Conservation (phyloP, 2,113 vertebrate genomes). For the Nibea coibor region DNA sequence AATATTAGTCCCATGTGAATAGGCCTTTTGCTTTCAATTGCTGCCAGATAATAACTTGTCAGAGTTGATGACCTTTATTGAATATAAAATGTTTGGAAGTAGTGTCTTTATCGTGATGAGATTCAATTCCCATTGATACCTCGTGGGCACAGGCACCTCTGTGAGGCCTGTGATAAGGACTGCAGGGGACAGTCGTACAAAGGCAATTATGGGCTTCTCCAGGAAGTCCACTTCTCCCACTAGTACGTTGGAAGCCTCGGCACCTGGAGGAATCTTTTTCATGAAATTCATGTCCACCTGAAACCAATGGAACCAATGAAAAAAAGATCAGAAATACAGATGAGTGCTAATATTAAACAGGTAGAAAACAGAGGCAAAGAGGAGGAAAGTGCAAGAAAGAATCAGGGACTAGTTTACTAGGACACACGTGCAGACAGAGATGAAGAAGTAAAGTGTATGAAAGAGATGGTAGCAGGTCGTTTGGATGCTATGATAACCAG, state of each 20-base stretch:
- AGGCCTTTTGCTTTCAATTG: background rate
- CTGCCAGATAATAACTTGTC: background rate
- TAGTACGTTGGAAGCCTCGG: slow-evolving; percentile 95
- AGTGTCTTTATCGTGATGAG: background rate
- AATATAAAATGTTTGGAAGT: background rate
- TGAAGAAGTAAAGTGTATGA: slow-evolving; percentile 1
- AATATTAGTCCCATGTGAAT: background rate
- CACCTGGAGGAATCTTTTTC: slow-evolving; percentile 95
- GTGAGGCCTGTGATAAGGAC: slow-evolving; percentile 95
- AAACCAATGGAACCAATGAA: slow-evolving; percentile 40
- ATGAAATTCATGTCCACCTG: slow-evolving; percentile 99
- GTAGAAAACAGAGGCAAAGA: background rate
- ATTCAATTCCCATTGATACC: slow-evolving; percentile 77
- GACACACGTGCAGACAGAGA: slow-evolving; percentile 11
- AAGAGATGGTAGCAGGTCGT: slow-evolving; percentile 35
- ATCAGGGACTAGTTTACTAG: background rate
- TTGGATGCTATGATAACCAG: slow-evolving; percentile 9
- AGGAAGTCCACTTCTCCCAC: slow-evolving; percentile 96
- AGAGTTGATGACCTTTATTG: background rate
- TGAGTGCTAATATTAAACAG: background rate
- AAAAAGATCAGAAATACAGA: slow-evolving; percentile 1
- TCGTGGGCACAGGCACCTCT: slow-evolving; percentile 95
- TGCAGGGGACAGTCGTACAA: slow-evolving; percentile 92
- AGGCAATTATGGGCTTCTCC: slow-evolving; percentile 95
- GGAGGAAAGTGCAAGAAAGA: background rate